Evolutionary conservation across 2,113 vertebrate species (phyloP), one percentile per base, ranked within the genome.

Genomic region (Seriola rivoliana): DNA sequence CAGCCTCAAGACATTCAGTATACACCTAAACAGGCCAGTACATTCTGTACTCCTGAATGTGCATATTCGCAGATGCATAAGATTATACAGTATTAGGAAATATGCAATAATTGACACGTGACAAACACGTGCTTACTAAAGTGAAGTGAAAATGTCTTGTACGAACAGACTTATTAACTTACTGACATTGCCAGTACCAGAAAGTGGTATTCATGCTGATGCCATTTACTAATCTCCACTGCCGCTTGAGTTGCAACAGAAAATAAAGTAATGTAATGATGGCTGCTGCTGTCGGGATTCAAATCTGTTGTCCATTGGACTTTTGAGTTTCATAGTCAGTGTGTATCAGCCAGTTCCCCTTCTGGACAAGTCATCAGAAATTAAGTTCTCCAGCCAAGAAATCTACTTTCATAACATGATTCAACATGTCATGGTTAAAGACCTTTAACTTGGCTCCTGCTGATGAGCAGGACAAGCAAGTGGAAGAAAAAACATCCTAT

Each of bases 1-100:
- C 44, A 71, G 62, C 59, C 88, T 72, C 59, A 59, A 88, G 78
- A 90, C 81, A 85, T 71, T 68, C 73, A 72, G 58, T 81, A 78
- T 83, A 79, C 52, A 76, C 81, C 54, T 7, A 76, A 64, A 79
- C 32, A 38, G 17, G 38, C 17, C 50, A 48, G 80, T 57, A 88
- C 75, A 85, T 89, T 84, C 68, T 85, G 59, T 83, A 74, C 78
- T 77, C 55, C 38, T 46, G 62, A 70, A 72, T 40, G 52, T 81
- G 29, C 50, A 75, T 4, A 3, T 40, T 36, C 50, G 32, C 42
- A 71, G n/a, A 81, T 67, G 76, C 67, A 74, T 38, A 70, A 4
- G 14, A 57, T 34, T 54, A 55, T 46, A 38, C 21, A 38, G 16
- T 21, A 44, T 48, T 54, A 71, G 19, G 36, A 64, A 62, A 79